Percentiles rank a stretch among this genome's conserved stretches.
phyloP scores from a whole-genome alignment of 2,113 vertebrate genomes.

The Cygnus atratus region DNA sequence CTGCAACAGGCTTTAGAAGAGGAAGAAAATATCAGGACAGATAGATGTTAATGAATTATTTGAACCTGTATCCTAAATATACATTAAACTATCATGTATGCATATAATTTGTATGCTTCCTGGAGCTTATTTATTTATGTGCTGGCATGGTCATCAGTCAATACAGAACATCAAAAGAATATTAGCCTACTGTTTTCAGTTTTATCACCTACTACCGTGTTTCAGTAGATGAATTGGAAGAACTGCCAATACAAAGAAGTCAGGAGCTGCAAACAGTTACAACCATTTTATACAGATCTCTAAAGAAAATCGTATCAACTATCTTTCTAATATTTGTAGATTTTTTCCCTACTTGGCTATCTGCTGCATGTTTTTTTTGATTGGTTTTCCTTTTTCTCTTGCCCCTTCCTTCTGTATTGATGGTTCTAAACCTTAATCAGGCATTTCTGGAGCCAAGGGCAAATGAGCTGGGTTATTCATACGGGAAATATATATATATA shows the following conservation, averaged over 20 bases:
- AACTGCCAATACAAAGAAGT: neutral
- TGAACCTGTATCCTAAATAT: neutral
- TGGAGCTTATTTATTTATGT: neutral
- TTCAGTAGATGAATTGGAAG: neutral
- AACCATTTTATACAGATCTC: neutral
- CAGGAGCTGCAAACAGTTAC: rapidly evolving
- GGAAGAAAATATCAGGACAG: neutral
- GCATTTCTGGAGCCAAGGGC: neutral
- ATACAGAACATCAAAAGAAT: neutral
- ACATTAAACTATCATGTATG: neutral
- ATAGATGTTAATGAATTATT: neutral
- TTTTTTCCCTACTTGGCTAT: neutral
- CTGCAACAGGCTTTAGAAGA: neutral
- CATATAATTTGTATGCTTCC: neutral
- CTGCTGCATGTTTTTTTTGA: neutral
- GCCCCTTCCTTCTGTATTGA: rapidly evolving
- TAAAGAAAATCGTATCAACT: neutral
- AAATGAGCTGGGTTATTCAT: neutral
- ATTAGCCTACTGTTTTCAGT: neutral
- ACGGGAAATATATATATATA: too few species aligned
- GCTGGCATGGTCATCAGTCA: neutral
- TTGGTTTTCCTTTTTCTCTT: neutral
- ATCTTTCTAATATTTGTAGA: neutral
- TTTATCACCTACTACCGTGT: neutral
- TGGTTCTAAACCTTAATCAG: neutral